Conservation (phyloP, 2,797 vertebrate species). For the Clarias laeviceps region DNA sequence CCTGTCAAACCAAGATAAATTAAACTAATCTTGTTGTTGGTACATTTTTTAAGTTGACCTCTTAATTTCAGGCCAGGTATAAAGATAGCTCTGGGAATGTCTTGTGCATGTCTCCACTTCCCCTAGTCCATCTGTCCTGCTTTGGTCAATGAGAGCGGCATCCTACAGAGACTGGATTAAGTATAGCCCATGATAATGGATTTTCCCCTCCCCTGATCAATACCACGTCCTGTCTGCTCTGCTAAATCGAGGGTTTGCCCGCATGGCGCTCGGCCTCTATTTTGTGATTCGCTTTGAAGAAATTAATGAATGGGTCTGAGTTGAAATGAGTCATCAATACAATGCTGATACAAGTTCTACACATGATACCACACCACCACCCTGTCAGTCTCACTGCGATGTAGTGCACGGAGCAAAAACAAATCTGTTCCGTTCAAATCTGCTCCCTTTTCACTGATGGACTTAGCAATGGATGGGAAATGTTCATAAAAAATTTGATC, state of each 20-base stretch:
- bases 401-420: background rate
- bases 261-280: constrained; percentile 4
- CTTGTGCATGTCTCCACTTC: constrained; percentile 43
- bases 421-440: background rate
- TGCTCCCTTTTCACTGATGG: background rate
- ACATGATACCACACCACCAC: background rate
- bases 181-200: constrained; percentile 55
- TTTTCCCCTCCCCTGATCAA: constrained; percentile 52
- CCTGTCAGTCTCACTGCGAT: background rate
- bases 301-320: constrained; percentile 21
- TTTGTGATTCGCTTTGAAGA: constrained; percentile 5
- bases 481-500: background rate
- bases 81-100: background rate
- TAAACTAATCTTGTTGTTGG: background rate
- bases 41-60: background rate
- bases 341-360: background rate
- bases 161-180: constrained; percentile 49
- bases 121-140: constrained; percentile 40
- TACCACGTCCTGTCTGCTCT: constrained; percentile 45
- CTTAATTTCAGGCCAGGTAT: background rate
- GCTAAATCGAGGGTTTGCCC: constrained; percentile 43
- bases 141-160: constrained; percentile 49
- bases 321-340: background rate
- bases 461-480: background rate
- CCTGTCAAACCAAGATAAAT: constrained; percentile 15